Evolutionary conservation across 2,113 vertebrate genomes (phyloP).

Genomic region (Lonchura striata): DNA sequence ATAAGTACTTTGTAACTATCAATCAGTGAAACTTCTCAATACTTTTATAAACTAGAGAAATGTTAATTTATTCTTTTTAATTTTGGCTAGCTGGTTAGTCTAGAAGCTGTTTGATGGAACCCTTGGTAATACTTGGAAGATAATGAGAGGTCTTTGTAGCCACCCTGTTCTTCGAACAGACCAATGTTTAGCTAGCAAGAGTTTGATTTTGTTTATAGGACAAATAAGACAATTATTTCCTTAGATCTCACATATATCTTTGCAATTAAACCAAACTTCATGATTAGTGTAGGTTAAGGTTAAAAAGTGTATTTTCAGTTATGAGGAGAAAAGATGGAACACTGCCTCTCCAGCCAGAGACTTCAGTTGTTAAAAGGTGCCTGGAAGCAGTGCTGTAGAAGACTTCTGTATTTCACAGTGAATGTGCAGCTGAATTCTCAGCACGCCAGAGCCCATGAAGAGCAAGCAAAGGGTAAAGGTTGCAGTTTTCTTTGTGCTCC

Average conservation of each 20-base stretch:
- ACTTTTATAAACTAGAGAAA: background rate
- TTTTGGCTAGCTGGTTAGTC: background rate
- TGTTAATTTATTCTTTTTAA: background rate
- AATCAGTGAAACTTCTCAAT: background rate
- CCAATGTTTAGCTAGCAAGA: background rate
- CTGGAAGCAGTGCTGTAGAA: background rate
- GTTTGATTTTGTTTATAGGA: background rate
- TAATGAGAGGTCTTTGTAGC: background rate
- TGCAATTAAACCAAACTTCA: background rate
- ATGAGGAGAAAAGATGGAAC: background rate
- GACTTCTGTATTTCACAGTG: background rate
- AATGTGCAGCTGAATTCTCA: background rate
- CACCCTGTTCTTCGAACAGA: background rate
- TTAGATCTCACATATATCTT: background rate
- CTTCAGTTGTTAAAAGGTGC: background rate
- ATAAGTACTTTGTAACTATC: background rate
- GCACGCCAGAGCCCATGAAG: background rate
- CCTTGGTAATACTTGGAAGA: background rate
- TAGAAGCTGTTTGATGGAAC: background rate
- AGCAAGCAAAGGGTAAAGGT: background rate
- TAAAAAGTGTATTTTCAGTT: background rate
- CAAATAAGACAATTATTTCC: background rate
- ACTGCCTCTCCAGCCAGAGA: background rate
- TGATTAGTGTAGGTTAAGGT: background rate
- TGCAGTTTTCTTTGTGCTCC: background rate